A percentile compares a stretch with the other conserved stretches of the same genome.
Conservation (phyloP, 2,888 invertebrate genomes). For the Dryomyza anilis region DNA sequence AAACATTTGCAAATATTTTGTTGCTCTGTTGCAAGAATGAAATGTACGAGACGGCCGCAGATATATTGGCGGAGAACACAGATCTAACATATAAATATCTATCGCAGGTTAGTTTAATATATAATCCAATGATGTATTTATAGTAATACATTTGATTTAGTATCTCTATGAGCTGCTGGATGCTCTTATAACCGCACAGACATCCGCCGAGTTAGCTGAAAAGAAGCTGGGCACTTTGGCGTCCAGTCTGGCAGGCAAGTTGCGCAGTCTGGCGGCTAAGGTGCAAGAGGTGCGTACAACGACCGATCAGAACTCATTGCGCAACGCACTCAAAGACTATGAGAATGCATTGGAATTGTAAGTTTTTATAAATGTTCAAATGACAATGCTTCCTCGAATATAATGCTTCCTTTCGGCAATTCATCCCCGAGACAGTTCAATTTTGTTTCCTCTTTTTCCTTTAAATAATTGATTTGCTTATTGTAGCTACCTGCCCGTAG, state of each 20-base stretch:
- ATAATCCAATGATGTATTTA: neutral
- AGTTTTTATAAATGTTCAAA: neutral
- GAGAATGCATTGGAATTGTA: constrained; percentile 80
- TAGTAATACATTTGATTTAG: constrained; percentile 51
- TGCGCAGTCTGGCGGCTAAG: constrained; percentile 90
- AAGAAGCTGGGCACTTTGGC: constrained; percentile 94
- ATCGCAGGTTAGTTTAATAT: constrained; percentile 77
- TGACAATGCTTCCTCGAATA: too few relatives aligned
- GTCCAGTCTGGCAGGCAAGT: constrained; percentile 84
- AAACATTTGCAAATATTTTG: constrained; percentile 95
- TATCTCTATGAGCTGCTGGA: constrained; percentile 95
- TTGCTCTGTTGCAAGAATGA: constrained; percentile 96
- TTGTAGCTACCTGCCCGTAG: constrained; percentile 86
- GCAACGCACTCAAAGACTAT: constrained; percentile 89
- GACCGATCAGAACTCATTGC: constrained; percentile 86
- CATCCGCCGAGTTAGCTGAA: constrained; percentile 94
- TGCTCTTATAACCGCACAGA: constrained; percentile 95
- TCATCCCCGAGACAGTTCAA: too few relatives aligned
- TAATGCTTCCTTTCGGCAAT: too few relatives aligned
- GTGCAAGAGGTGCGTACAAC: constrained; percentile 91
- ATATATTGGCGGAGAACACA: constrained; percentile 95
- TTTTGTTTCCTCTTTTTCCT: too few relatives aligned
- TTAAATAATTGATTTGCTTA: neutral
- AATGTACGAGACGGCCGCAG: constrained; percentile 96
- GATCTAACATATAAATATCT: constrained; percentile 95